Conservation (phyloP, 2,888 invertebrate species). For the Dicyrtoma fusca region DNA sequence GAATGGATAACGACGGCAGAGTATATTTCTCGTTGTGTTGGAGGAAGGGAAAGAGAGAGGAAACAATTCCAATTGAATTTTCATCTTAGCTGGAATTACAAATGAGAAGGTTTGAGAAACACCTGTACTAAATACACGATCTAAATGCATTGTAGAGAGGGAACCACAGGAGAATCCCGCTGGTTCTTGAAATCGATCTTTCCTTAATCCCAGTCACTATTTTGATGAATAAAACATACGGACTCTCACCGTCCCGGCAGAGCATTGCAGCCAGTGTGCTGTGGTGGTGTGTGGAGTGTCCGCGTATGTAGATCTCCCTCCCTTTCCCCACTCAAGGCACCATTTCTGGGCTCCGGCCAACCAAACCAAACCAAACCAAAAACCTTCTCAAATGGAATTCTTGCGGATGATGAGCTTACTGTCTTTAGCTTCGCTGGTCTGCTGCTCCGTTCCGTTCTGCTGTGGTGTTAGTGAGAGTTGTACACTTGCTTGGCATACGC, state of each 20-base stretch:
- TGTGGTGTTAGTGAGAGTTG: no score
- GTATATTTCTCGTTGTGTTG: no score
- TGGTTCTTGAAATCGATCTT: slow-evolving; percentile 40
- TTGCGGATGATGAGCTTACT: slow-evolving; percentile 16
- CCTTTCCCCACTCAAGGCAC: not conserved
- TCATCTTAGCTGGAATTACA: slow-evolving; percentile 33
- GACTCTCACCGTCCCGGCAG: not conserved
- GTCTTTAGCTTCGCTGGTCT: no score
- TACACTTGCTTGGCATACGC: no score
- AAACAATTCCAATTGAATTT: slow-evolving; percentile 29
- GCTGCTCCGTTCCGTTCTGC: no score
- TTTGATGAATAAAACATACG: slow-evolving; percentile 40
- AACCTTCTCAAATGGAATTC: slow-evolving; percentile 13
- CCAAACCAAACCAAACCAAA: not conserved
- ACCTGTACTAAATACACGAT: slow-evolving; percentile 40
- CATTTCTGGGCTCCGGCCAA: slow-evolving; percentile 1
- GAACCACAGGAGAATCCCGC: slow-evolving; percentile 25
- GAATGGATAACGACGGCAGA: no score
- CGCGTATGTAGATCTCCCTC: not conserved
- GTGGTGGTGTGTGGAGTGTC: no score
- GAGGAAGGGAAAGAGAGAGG: no score
- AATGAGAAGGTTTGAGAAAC: slow-evolving; percentile 37
- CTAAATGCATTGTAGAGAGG: slow-evolving; percentile 33
- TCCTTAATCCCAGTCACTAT: slow-evolving; percentile 31
- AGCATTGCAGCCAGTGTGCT: no score